phyloP scores from a whole-genome alignment of 2,888 invertebrate genomes.

The Ophraella communa region DNA sequence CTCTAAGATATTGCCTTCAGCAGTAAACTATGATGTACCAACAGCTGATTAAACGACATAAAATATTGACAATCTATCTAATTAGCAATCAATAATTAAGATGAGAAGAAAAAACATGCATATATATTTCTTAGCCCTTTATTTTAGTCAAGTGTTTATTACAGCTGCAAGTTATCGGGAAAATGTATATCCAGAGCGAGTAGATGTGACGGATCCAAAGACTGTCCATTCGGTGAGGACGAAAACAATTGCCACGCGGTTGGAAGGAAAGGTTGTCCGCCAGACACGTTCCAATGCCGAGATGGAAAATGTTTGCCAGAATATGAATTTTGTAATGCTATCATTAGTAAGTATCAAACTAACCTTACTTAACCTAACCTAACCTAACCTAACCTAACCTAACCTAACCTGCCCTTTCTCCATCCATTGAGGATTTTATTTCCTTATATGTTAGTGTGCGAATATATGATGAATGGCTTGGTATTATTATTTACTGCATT shows the following conservation, averaged over 20 bases:
- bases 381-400: background rate
- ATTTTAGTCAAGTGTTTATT: constrained; percentile 1
- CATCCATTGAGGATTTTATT: too few species aligned
- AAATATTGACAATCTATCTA: too few species aligned
- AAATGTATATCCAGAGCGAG: constrained; percentile 80
- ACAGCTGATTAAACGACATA: too few species aligned
- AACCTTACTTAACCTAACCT: background rate
- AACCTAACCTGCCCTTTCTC: too few species aligned
- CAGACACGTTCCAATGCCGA: constrained; percentile 82
- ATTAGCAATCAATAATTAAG: too few species aligned
- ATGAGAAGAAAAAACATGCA: too few species aligned
- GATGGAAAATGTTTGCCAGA: constrained; percentile 89
- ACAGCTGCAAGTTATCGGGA: constrained; percentile 69
- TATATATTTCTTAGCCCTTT: background rate
- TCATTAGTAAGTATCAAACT: constrained; percentile 60
- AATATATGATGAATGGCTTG: too few species aligned
- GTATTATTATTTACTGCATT: too few species aligned
- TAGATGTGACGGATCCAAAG: constrained; percentile 80
- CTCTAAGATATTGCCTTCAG: too few species aligned
- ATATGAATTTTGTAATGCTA: constrained; percentile 91
- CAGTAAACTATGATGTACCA: too few species aligned
- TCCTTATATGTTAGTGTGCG: too few species aligned
- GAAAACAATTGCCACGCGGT: constrained; percentile 60
- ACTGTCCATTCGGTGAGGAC: constrained; percentile 73
- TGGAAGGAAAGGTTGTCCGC: constrained; percentile 69